Conservation (phyloP, 2,113 vertebrate genomes). For the Ovibos moschatus region DNA sequence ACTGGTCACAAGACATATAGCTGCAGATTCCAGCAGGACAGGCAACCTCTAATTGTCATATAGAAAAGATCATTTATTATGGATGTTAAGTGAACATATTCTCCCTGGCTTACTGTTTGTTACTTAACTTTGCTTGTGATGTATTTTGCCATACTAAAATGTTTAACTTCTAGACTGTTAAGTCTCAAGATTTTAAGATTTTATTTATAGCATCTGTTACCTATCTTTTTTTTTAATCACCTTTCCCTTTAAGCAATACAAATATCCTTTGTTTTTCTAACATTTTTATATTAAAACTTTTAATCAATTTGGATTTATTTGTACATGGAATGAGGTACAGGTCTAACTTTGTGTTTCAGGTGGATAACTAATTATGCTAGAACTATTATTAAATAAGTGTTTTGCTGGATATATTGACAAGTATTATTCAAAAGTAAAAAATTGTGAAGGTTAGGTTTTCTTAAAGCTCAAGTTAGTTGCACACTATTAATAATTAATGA, state of each 20-base stretch:
- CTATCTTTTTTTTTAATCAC: not conserved
- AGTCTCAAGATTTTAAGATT: not conserved
- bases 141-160: not conserved
- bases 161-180: not conserved
- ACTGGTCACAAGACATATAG: not conserved
- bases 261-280: not conserved
- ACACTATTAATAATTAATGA: not conserved
- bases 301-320: not conserved
- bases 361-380: not conserved
- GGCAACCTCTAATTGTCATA: not conserved
- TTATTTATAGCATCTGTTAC: not conserved
- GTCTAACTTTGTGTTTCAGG: not conserved
- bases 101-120: not conserved
- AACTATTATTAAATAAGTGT: not conserved
- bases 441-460: not conserved
- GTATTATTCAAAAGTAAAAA: not conserved
- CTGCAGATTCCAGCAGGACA: not conserved
- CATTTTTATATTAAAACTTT: not conserved
- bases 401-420: not conserved
- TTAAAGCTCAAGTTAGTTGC: not conserved
- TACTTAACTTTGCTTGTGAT: not conserved
- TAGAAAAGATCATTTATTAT: not conserved
- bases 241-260: not conserved
- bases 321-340: not conserved
- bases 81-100: not conserved